phyloP scores from a whole-genome alignment of 1,140 invertebrate genomes.

The Whitmania pigra region DNA sequence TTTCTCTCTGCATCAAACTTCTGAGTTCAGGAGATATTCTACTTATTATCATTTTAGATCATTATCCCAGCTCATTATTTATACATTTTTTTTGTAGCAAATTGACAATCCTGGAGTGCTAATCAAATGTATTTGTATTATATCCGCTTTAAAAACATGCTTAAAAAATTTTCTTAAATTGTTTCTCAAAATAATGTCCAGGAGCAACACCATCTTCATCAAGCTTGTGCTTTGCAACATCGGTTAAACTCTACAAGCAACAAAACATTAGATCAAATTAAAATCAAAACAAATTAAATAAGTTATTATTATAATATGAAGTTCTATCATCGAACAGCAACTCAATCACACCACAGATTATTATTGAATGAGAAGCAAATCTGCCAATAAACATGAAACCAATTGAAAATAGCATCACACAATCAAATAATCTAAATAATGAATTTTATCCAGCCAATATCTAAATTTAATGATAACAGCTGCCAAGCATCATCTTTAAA shows the following conservation, averaged over 20 bases:
- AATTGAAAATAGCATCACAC: neutral
- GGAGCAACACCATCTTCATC: conserved; percentile 14
- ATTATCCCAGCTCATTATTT: too few species aligned
- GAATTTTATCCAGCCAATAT: neutral
- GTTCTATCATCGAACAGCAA: neutral
- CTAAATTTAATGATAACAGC: neutral
- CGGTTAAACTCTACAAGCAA: conserved; percentile 21
- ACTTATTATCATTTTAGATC: too few species aligned
- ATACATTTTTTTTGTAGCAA: too few species aligned
- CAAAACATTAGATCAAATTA: neutral
- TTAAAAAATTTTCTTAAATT: too few species aligned
- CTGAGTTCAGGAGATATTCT: too few species aligned
- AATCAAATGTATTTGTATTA: too few species aligned
- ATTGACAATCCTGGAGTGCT: too few species aligned
- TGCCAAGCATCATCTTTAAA: neutral
- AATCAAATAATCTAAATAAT: neutral
- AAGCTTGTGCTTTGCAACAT: conserved; percentile 18
- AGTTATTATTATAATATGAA: neutral
- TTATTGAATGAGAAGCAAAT: neutral
- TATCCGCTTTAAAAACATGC: too few species aligned
- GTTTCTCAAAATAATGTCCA: too few species aligned
- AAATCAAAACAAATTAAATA: too few species aligned
- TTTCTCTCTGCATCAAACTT: too few species aligned
- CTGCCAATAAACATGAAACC: neutral
- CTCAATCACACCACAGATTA: neutral